Evolutionary conservation across 2,113 vertebrate genomes (phyloP), one percentile per base, ranked within the genome.

Genomic region (Ophiodon elongatus): DNA sequence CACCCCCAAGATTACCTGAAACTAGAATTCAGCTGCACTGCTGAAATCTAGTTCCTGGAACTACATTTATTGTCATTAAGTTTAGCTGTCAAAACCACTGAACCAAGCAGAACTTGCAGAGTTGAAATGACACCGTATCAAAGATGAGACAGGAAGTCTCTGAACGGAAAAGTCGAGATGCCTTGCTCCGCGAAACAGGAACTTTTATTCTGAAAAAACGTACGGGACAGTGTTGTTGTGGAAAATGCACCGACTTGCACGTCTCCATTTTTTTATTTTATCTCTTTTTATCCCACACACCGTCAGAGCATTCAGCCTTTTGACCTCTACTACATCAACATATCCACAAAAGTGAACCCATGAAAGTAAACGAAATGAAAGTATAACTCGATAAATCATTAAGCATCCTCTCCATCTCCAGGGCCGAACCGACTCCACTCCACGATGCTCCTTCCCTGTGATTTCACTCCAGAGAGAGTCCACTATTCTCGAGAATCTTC

Each of bases 401-500:
- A 14, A 74, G 63, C 13, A 31, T 68, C 57, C 37, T 54, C 29
- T 83, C 47, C 62, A 84, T 77, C 85, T 81, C 35, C 74, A 82
- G 66, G 63, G 63, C 76, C 50, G 31, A 35, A 43, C 78, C 72
- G 47, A 73, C 50, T 85, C 29, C 65, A 87, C 59, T 84, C 70
- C 47, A 56, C n/a, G 7, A 13, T 10, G 13, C 43, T 33, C 41
- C 31, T 37, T 29, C 41, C 27, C 13, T 72, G 64, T 21, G 79
- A 52, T 41, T 73, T 50, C 23, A 73, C 79, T 80, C 69, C 59
- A 43, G 33, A 84, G 75, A 47, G 31, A 87, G 78, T 72, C 56
- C 60, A 45, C 70, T 66, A 76, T 77, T 76, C 78, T 64, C 54
- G 1, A 65, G 71, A 77, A 85, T 79, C 69, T 83, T 82, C 71